Base-by-base conservation (phyloP, 2,888 invertebrate species). In the Sylvicola cinctus region DNA sequence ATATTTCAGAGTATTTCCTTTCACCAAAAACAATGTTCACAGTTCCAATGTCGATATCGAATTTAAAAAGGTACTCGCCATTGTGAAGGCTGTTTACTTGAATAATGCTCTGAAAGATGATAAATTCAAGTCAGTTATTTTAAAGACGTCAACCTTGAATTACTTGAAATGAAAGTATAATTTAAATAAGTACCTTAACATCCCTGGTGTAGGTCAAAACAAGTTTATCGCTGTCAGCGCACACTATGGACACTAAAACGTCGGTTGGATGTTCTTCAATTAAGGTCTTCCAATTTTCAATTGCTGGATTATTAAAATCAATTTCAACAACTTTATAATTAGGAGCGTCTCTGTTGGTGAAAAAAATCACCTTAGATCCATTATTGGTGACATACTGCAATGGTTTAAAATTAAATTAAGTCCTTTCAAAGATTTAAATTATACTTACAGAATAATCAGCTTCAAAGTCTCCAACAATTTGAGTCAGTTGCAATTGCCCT, bases 311-410 rank as follows among this genome's bases (percentile, higher is more conserved):
- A 40, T 70, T 56, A 37, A 85, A 68, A 56, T 88, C 78, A 42
- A 95, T 84, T 43, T 69, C 66, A 48, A 95, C 71, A 29, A 96
- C 65, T 41, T 78, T 73, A 60, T 88, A 91, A 59, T 88, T 88
- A 5, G 91, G 84, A 2, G 96, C 84, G 55, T 85, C 70, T 57
- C 84, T 83, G 59, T 96, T 95, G 15, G 96, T 95, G 31, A 80
- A 74, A 56, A 96, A 83, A 48, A 83, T 71, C 42, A 79, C 77
- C 44, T 76, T 66, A 0, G 74, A 67, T 1, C 75, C 90, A 41
- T 78, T 73, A 55, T 91, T 95, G 16, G 90, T 84, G 13, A 96
- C 63, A 52, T 90, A 95, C 81, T 91, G 60, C 40, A 62, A 60
- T 41, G 38, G 28, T 28, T 34, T 20, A 37, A 32, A 27, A n/a